phyloP scores from a whole-genome alignment of 2,888 invertebrate species.

The Melanotus villosus region DNA sequence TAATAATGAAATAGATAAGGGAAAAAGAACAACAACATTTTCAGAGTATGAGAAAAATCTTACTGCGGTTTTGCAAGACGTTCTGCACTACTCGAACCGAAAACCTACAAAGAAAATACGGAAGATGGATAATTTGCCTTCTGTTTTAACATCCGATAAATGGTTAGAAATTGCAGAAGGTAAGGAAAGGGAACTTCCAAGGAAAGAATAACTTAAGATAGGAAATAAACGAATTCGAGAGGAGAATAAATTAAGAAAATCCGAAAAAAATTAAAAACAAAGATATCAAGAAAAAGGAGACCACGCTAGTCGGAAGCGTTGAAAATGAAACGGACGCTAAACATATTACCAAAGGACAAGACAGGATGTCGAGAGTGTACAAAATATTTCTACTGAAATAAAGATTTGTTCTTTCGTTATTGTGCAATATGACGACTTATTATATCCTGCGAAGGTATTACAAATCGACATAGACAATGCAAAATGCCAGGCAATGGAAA shows the following conservation, averaged over 20 bases:
- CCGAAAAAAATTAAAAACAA: background rate
- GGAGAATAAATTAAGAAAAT: slow-evolving; percentile 3
- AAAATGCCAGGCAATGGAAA: slow-evolving; percentile 12
- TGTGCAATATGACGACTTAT: slow-evolving; percentile 12
- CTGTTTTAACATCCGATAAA: slow-evolving; percentile 1
- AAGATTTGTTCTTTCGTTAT: background rate
- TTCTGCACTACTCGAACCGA: background rate
- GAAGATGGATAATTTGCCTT: background rate
- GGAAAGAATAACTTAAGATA: background rate
- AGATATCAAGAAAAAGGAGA: too few species aligned
- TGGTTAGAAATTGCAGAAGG: slow-evolving; percentile 3
- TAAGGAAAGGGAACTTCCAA: background rate
- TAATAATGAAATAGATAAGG: background rate
- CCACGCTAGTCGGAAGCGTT: background rate
- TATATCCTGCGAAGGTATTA: slow-evolving; percentile 18
- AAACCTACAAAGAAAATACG: background rate
- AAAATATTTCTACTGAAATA: slow-evolving; percentile 5
- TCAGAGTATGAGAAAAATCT: slow-evolving; percentile 2
- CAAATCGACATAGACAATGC: slow-evolving; percentile 14
- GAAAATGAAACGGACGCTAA: slow-evolving; percentile 2
- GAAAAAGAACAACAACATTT: background rate
- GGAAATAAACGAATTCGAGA: too few species aligned
- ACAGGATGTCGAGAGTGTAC: background rate
- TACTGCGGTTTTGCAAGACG: slow-evolving; percentile 1
- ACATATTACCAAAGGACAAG: background rate